Evolutionary conservation across 2,888 invertebrate species (phyloP).

Genomic region (Plagiodera versicolora): DNA sequence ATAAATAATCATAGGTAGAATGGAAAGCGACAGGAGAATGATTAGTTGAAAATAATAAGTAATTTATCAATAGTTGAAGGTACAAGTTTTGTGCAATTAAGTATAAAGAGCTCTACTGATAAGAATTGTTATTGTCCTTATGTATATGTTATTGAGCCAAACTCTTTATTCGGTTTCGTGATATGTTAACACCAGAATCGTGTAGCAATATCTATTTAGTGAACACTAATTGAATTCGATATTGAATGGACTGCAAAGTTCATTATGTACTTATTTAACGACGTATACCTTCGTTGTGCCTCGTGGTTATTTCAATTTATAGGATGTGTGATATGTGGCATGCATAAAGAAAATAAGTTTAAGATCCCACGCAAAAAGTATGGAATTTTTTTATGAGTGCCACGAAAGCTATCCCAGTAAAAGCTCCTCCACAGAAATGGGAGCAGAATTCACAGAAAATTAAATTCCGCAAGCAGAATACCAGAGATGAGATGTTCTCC

Average conservation of each 20-base stretch:
- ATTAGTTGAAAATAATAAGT: too few relatives aligned
- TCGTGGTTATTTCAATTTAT: too few relatives aligned
- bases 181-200: neutral
- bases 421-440: neutral
- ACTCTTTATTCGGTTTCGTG: neutral
- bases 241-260: too few relatives aligned
- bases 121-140: neutral
- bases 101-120: too few relatives aligned
- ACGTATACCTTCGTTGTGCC: too few relatives aligned
- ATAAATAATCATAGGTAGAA: too few relatives aligned
- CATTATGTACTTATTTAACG: too few relatives aligned
- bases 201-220: neutral
- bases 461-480: slow-evolving; percentile 33
- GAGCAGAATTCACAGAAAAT: slow-evolving; percentile 32
- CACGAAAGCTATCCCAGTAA: slow-evolving; percentile 6
- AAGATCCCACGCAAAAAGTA: neutral
- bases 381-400: neutral
- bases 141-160: neutral
- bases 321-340: neutral
- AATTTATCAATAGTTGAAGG: too few relatives aligned
- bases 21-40: too few relatives aligned
- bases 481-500: slow-evolving; percentile 21
- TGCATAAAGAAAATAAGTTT: neutral
- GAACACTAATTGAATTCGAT: neutral
- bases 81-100: too few relatives aligned